phyloP scores from a whole-genome alignment of 2,888 invertebrate genomes.

The Megaustenia siamemsis region DNA sequence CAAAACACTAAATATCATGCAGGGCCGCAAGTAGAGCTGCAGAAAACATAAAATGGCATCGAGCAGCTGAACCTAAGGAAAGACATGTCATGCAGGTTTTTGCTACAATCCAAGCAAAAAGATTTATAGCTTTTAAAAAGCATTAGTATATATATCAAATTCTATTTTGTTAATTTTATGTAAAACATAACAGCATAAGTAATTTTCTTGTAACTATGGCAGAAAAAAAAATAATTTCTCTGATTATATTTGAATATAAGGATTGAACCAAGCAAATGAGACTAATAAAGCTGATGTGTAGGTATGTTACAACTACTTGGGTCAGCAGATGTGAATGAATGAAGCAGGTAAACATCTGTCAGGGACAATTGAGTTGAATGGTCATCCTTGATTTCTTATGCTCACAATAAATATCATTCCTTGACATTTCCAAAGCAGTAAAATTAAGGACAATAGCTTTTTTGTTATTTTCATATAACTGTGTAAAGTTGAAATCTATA shows the following conservation, averaged over 20 bases:
- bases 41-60: no score
- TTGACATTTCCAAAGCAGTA: constrained; percentile 9
- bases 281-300: not conserved
- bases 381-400: constrained; percentile 6
- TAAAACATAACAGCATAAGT: no score
- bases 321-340: not conserved
- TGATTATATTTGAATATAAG: not conserved
- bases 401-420: constrained; percentile 23
- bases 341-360: not conserved
- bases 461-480: constrained; percentile 25
- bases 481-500: constrained; percentile 14
- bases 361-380: not conserved
- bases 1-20: no score
- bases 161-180: no score
- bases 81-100: no score
- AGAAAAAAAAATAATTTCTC: not conserved
- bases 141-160: no score
- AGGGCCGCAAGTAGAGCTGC: no score
- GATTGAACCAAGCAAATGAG: not conserved
- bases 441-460: not conserved
- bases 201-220: no score
- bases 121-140: no score
- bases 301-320: not conserved
- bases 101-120: no score
- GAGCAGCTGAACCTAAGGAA: no score